phyloP scores from a whole-genome alignment of 1,140 invertebrate genomes.

The Thalassaphorura encarpata region DNA sequence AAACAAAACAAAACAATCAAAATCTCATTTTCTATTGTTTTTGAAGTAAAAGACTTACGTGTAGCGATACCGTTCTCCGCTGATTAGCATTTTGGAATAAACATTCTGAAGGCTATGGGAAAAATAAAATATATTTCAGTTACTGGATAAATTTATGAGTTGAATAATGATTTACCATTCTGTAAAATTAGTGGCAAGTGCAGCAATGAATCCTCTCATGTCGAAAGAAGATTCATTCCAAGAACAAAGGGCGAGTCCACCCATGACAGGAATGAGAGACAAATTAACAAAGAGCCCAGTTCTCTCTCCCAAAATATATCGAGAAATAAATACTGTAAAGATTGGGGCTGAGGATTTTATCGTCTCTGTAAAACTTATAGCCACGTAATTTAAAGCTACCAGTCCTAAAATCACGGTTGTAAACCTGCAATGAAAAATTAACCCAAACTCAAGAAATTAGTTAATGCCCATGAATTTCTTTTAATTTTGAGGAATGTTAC shows the following conservation, averaged over 20 bases:
- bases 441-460: constrained; percentile 2
- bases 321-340: constrained; percentile 68
- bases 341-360: constrained; percentile 76
- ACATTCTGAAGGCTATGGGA: constrained; percentile 64
- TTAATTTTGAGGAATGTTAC: constrained; percentile 40
- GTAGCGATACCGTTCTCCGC: constrained; percentile 65
- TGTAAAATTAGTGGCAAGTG: constrained; percentile 68
- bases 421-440: constrained; percentile 45
- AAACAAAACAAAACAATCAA: constrained; percentile 19
- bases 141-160: constrained; percentile 1
- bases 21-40: no score
- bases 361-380: constrained; percentile 77
- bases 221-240: constrained; percentile 73
- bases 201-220: constrained; percentile 61
- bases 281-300: constrained; percentile 66
- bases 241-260: constrained; percentile 69
- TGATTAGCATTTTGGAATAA: constrained; percentile 71
- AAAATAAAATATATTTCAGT: constrained; percentile 28
- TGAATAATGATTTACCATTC: constrained; percentile 52
- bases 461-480: constrained; percentile 8
- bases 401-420: constrained; percentile 63
- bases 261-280: constrained; percentile 74
- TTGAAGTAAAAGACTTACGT: no score
- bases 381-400: constrained; percentile 69
- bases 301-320: constrained; percentile 48